Evolutionary conservation across 2,113 vertebrate species (phyloP).

Genomic region (Carlito syrichta): DNA sequence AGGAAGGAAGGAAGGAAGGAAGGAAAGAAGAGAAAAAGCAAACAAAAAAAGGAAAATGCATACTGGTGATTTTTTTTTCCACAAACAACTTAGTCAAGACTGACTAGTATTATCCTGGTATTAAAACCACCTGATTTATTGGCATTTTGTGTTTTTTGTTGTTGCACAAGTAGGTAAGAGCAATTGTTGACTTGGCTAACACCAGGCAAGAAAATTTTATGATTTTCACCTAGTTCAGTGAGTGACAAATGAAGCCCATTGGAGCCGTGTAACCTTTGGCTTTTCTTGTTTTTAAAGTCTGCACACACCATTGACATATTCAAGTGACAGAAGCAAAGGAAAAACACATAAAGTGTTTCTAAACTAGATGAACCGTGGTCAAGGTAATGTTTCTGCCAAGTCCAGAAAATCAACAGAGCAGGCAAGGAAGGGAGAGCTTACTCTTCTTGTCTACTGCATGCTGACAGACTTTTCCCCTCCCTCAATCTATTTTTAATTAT

Average conservation of each 20-base stretch:
- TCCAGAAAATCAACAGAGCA: neutral
- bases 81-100: neutral
- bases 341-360: neutral
- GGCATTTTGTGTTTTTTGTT: neutral
- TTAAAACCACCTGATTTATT: neutral
- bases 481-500: neutral
- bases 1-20: too few species aligned
- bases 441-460: neutral
- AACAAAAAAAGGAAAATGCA: too few species aligned
- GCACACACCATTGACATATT: neutral
- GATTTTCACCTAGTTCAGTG: neutral
- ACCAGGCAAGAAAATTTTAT: neutral
- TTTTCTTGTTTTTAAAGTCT: neutral
- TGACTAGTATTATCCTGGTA: neutral
- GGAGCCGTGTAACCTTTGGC: neutral
- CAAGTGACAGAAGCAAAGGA: neutral
- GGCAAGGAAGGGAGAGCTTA: neutral
- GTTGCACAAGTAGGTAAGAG: neutral
- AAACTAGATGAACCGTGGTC: neutral
- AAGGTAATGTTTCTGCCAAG: neutral
- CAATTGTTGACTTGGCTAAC: neutral
- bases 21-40: too few species aligned
- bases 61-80: neutral
- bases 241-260: conserved; percentile 1
- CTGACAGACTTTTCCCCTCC: neutral